Evolutionary conservation across 2,797 vertebrate species (phyloP).

Genomic region (Chelon auratus): DNA sequence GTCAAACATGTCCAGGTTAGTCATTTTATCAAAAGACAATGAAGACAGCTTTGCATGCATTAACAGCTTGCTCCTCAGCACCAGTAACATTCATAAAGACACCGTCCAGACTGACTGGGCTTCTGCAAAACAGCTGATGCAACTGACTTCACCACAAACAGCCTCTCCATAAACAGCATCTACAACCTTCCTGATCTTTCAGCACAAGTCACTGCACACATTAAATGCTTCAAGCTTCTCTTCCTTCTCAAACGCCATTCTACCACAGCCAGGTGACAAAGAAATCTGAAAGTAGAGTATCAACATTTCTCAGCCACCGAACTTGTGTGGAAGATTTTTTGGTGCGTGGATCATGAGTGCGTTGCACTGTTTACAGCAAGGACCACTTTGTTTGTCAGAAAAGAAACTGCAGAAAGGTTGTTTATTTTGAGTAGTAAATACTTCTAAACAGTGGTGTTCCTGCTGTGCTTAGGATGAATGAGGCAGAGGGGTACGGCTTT

Average conservation of each 20-base stretch:
- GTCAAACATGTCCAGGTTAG: too few species aligned
- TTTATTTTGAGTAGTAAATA: slow-evolving; percentile 15
- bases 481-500: slow-evolving; percentile 6
- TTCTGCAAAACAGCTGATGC: slow-evolving; percentile 18
- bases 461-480: slow-evolving; percentile 18
- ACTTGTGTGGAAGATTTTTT: slow-evolving; percentile 13
- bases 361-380: slow-evolving; percentile 14
- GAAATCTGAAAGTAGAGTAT: slow-evolving; percentile 30
- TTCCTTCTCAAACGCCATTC: slow-evolving; percentile 21
- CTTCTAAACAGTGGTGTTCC: slow-evolving; percentile 11
- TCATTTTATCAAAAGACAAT: too few species aligned
- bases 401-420: slow-evolving; percentile 19
- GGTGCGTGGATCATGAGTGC: slow-evolving; percentile 3
- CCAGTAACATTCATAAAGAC: not conserved
- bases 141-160: slow-evolving; percentile 18
- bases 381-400: slow-evolving; percentile 1
- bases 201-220: slow-evolving; percentile 20
- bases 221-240: slow-evolving; percentile 44
- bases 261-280: slow-evolving; percentile 40
- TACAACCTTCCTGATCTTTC: slow-evolving; percentile 36
- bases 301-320: slow-evolving; percentile 20
- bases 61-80: not conserved
- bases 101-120: not conserved
- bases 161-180: slow-evolving; percentile 27
- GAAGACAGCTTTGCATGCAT: not conserved